A percentile compares a stretch with the other conserved stretches of the same genome.
phyloP scores from a whole-genome alignment of 64 coral and sea anemone species.

The Catalaphyllia jardinei region DNA sequence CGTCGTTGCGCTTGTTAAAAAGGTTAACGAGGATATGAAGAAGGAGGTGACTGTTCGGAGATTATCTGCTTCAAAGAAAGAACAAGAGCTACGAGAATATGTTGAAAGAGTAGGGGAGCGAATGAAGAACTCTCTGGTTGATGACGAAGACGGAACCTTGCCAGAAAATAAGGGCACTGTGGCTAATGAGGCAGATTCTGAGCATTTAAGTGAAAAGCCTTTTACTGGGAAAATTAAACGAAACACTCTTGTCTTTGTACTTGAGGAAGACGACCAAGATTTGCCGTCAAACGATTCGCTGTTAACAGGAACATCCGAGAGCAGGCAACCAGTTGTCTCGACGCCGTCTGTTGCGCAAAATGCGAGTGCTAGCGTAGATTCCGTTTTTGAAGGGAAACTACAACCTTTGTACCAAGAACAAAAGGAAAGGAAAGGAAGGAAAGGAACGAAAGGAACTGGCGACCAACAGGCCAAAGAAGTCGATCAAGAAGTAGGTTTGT shows the following conservation, averaged over 20 bases:
- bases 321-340: background rate
- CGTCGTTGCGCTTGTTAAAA: constrained; percentile 17
- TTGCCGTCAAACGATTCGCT: background rate
- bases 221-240: background rate
- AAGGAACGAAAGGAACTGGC: too few relatives aligned
- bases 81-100: background rate
- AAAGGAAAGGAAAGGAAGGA: too few relatives aligned
- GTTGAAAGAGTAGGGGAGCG: background rate
- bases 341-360: background rate
- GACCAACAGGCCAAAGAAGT: too few relatives aligned
- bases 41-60: constrained; percentile 22
- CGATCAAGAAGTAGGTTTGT: too few relatives aligned
- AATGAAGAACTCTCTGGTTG: background rate
- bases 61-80: constrained; percentile 24
- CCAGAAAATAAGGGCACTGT: background rate
- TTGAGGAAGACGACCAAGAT: background rate
- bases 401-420: too few relatives aligned
- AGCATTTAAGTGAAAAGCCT: background rate
- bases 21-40: constrained; percentile 61
- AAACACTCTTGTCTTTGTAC: background rate
- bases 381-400: too few relatives aligned
- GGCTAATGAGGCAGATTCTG: background rate
- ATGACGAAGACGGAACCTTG: background rate
- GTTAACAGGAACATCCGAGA: background rate
- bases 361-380: background rate